Percentiles rank a stretch among this genome's conserved stretches.
These are phyloP conservation scores for Trissoscelio sp. DNA, from an alignment of 2,888 invertebrate genomes.

Conservation along the genomic window DNA sequence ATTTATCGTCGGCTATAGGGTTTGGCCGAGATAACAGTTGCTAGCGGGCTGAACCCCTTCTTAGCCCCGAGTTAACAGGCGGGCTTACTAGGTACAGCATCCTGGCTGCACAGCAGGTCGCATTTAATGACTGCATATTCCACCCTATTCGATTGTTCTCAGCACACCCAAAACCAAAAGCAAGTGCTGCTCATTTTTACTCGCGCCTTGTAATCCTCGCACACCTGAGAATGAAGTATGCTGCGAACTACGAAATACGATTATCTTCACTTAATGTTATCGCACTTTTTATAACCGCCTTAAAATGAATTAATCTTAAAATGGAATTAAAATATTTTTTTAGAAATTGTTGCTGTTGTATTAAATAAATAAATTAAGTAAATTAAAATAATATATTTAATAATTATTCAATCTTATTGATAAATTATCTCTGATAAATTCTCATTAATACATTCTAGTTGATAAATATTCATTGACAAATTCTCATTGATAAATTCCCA, in stretches of 20 bases:
- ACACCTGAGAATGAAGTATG: slow-evolving; percentile 58
- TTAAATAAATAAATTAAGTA: no score
- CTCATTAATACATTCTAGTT: no score
- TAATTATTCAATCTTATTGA: no score
- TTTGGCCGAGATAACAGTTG: slow-evolving; percentile 79
- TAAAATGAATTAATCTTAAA: no score
- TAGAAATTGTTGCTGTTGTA: no score
- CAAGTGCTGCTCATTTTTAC: slow-evolving; percentile 63
- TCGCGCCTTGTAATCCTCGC: slow-evolving; percentile 50
- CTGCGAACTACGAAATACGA: slow-evolving; percentile 13
- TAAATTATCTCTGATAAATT: no score
- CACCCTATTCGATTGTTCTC: slow-evolving; percentile 69
- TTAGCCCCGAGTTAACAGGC: slow-evolving; percentile 77
- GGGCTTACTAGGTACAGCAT: slow-evolving; percentile 72
- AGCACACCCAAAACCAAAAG: slow-evolving; percentile 55
- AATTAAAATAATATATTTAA: no score
- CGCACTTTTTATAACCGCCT: not conserved
- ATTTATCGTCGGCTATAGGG: slow-evolving; percentile 79
- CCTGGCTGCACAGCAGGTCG: slow-evolving; percentile 68
- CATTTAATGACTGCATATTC: slow-evolving; percentile 73
- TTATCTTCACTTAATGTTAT: slow-evolving; percentile 31
- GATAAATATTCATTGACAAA: no score
- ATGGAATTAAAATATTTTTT: no score
- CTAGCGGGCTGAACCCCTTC: slow-evolving; percentile 74
- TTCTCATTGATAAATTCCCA: no score